These are phyloP conservation scores for Adelognathus sp. DNA, from an alignment of 2,888 invertebrate species.

Conservation along the genomic window DNA sequence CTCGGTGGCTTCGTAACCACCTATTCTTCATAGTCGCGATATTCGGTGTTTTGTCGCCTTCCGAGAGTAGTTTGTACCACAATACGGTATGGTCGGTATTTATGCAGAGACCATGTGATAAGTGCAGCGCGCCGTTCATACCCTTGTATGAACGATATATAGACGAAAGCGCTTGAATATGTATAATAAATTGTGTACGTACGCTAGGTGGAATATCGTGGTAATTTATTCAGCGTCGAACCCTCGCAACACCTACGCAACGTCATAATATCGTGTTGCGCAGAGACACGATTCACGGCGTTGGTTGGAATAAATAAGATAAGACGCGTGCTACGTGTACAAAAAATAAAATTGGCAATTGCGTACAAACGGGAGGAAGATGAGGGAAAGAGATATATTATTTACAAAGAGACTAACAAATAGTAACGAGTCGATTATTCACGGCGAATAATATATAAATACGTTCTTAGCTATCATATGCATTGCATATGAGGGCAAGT, in stretches of 20 bases:
- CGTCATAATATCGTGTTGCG: background rate
- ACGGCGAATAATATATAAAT: constrained; percentile 53
- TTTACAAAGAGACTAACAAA: constrained; percentile 40
- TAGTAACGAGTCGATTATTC: background rate
- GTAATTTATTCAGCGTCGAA: constrained; percentile 20
- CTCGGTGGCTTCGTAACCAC: background rate
- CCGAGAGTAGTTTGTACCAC: constrained; percentile 20
- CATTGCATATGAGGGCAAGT: constrained; percentile 74
- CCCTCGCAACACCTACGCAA: background rate
- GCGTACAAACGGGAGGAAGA: background rate
- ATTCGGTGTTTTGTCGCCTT: background rate
- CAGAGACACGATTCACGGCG: background rate
- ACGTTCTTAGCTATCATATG: constrained; percentile 72
- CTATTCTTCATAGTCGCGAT: constrained; percentile 6
- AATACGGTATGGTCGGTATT: constrained; percentile 24
- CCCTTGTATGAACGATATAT: constrained; percentile 25
- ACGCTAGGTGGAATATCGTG: constrained; percentile 9
- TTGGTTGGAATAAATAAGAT: constrained; percentile 16
- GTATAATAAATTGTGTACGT: constrained; percentile 28
- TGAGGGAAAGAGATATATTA: background rate
- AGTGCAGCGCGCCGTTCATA: constrained; percentile 1
- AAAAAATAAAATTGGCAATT: constrained; percentile 1
- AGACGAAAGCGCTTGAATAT: constrained; percentile 24
- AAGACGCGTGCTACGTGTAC: background rate
- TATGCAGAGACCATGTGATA: constrained; percentile 44